Evolutionary conservation across 1,140 invertebrate species (phyloP).

Genomic region (Papilio dardanus): DNA sequence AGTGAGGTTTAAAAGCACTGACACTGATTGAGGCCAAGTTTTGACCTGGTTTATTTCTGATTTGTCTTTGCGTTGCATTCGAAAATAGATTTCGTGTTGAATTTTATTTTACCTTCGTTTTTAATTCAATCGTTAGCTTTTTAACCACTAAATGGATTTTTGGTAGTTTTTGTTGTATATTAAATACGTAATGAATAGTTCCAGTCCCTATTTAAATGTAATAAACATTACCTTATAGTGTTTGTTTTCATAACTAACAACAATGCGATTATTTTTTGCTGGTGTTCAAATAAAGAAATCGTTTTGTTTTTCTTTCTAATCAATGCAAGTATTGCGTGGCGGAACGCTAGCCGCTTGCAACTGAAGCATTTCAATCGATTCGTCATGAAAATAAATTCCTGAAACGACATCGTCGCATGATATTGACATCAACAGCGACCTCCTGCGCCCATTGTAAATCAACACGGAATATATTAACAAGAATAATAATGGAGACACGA

Average conservation of each 20-base stretch:
- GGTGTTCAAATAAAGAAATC: slow-evolving; percentile 11
- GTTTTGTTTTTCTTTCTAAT: slow-evolving; percentile 22
- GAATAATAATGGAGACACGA: slow-evolving; percentile 22
- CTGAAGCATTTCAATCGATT: slow-evolving; percentile 61
- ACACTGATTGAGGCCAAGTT: slow-evolving; percentile 7
- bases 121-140: not conserved
- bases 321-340: slow-evolving; percentile 45
- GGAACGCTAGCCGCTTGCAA: slow-evolving; percentile 42
- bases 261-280: not conserved
- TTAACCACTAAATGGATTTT: not conserved
- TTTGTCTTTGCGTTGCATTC: slow-evolving; percentile 19
- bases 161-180: not conserved
- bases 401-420: slow-evolving; percentile 50
- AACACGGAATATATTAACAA: slow-evolving; percentile 42
- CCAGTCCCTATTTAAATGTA: not conserved
- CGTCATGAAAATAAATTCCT: slow-evolving; percentile 60
- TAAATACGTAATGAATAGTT: not conserved
- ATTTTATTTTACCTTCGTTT: not conserved
- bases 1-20: slow-evolving; percentile 13
- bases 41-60: slow-evolving; percentile 23
- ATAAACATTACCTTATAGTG: not conserved
- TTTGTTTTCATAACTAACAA: not conserved
- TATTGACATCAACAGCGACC: slow-evolving; percentile 60
- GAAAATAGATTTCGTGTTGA: not conserved
- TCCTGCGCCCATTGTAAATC: slow-evolving; percentile 49